Percentiles rank a stretch among this genome's conserved stretches.
phyloP scores from a whole-genome alignment of 2,113 vertebrate species.

The Eurystomus gularis region DNA sequence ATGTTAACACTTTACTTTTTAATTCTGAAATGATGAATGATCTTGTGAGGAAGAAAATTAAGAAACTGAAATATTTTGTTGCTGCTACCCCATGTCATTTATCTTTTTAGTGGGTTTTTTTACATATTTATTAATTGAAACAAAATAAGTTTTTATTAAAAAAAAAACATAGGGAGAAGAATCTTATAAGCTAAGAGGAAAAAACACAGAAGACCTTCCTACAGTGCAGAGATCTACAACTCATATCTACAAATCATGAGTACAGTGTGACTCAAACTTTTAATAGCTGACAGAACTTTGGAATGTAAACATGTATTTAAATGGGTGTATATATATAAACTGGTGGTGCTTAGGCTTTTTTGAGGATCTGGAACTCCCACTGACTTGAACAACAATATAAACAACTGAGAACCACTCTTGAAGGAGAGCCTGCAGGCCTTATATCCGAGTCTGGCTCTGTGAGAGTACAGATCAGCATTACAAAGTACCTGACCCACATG shows the following conservation, averaged over 20 bases:
- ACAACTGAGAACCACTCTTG: neutral
- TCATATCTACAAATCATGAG: rapidly evolving
- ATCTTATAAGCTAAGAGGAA: neutral
- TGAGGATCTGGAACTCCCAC: neutral
- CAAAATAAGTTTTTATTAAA: neutral
- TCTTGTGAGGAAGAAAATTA: neutral
- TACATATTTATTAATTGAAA: neutral
- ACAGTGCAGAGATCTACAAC: neutral
- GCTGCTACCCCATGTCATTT: neutral
- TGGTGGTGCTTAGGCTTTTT: neutral
- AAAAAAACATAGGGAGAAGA: neutral
- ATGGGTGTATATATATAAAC: neutral
- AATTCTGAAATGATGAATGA: neutral
- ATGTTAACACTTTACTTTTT: neutral
- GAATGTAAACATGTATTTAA: neutral
- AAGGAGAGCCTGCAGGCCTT: neutral
- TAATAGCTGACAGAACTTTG: neutral
- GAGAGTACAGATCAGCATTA: neutral
- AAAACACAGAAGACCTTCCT: neutral
- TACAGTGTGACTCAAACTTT: neutral
- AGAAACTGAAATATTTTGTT: neutral
- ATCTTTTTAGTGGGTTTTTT: neutral
- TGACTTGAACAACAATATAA: neutral
- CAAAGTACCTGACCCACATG: neutral
- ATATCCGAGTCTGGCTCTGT: rapidly evolving